Evolutionary conservation across 2,888 invertebrate genomes (phyloP).

Genomic region (Resseliella maxima): DNA sequence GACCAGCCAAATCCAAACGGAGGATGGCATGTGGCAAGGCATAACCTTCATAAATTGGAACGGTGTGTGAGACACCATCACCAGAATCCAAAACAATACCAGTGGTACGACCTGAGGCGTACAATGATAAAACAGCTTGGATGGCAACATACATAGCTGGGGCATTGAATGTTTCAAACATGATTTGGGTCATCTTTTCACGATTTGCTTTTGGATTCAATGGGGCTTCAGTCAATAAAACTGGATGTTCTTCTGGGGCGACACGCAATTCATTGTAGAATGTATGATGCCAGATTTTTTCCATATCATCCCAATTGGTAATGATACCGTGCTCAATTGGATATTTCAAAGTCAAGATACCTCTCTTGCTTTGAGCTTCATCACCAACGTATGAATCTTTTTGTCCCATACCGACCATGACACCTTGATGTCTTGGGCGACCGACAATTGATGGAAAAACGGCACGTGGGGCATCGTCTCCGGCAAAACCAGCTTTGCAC

Average conservation of each 20-base stretch:
- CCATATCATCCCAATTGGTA: slow-evolving; percentile 99
- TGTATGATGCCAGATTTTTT: slow-evolving; percentile 99
- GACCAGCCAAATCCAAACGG: slow-evolving; percentile 91
- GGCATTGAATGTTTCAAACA: slow-evolving; percentile 94
- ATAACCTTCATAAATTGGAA: slow-evolving; percentile 96
- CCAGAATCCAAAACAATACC: slow-evolving; percentile 97
- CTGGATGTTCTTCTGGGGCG: slow-evolving; percentile 92
- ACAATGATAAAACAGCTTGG: slow-evolving; percentile 92
- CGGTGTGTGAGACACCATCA: slow-evolving; percentile 96
- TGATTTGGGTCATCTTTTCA: slow-evolving; percentile 93
- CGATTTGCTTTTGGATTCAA: slow-evolving; percentile 89
- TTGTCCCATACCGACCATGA: slow-evolving; percentile 95
- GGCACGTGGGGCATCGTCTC: slow-evolving; percentile 93
- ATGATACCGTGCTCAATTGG: slow-evolving; percentile 98
- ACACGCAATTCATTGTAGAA: slow-evolving; percentile 99
- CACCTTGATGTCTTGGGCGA: slow-evolving; percentile 91
- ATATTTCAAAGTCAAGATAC: slow-evolving; percentile 95
- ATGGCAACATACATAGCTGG: slow-evolving; percentile 96
- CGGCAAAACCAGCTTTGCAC: slow-evolving; percentile 97
- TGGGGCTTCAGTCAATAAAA: slow-evolving; percentile 87
- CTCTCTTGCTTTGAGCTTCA: slow-evolving; percentile 88
- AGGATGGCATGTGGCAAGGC: slow-evolving; percentile 93
- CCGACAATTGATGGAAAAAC: slow-evolving; percentile 94
- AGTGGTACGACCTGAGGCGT: slow-evolving; percentile 96
- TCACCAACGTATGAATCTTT: slow-evolving; percentile 93